Conservation (phyloP, 2,113 vertebrate genomes). For the Labrus mixtus region DNA sequence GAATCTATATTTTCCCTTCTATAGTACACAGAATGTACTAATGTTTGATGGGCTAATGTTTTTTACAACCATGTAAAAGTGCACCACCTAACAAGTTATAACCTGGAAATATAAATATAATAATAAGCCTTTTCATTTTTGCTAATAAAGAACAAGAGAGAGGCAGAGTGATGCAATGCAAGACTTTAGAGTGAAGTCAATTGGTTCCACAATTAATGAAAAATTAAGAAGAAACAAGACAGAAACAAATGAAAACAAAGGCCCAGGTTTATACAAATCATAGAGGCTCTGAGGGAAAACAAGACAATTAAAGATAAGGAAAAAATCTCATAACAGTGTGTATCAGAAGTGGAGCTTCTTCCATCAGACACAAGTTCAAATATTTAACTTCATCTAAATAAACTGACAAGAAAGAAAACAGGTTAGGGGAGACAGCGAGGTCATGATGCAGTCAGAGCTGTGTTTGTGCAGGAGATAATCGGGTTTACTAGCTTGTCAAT, state of each 20-base stretch:
- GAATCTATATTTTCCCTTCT: too few relatives aligned
- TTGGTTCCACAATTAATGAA: neutral
- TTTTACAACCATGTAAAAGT: too few relatives aligned
- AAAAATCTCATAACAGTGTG: too few relatives aligned
- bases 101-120: too few relatives aligned
- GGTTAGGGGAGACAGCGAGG: neutral
- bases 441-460: neutral
- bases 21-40: too few relatives aligned
- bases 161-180: neutral
- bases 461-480: constrained; percentile 13
- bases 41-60: too few relatives aligned
- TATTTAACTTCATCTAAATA: neutral
- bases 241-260: neutral
- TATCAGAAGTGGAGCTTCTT: neutral
- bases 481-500: neutral
- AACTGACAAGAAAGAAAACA: neutral
- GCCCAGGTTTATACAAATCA: too few relatives aligned
- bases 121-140: too few relatives aligned
- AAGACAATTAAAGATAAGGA: too few relatives aligned
- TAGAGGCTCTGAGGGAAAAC: neutral
- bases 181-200: constrained; percentile 7
- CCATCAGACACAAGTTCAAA: neutral
- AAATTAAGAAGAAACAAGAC: neutral
- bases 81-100: too few relatives aligned
- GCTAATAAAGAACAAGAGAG: too few relatives aligned